Evolutionary conservation across 2,113 vertebrate genomes (phyloP).

Genomic region (Pungitius pungitius): DNA sequence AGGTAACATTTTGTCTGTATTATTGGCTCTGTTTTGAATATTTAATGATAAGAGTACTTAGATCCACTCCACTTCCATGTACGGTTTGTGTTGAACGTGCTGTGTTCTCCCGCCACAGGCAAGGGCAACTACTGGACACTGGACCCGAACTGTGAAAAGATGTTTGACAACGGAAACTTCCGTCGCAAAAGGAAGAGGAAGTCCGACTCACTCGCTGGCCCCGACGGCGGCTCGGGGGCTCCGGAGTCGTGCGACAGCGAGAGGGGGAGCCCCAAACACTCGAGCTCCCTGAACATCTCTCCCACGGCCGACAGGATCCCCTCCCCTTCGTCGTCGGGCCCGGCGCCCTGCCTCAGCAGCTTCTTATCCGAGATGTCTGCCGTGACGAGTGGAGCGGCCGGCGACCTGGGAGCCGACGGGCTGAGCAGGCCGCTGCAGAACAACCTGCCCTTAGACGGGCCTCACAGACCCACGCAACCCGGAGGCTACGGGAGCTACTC

Average conservation of each 20-base stretch:
- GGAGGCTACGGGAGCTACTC: slow-evolving; percentile 86
- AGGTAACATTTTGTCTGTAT: slow-evolving; percentile 78
- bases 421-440: slow-evolving; percentile 79
- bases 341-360: slow-evolving; percentile 86
- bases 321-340: slow-evolving; percentile 76
- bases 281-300: slow-evolving; percentile 76
- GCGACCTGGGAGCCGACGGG: slow-evolving; percentile 78
- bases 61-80: neutral
- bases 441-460: slow-evolving; percentile 84
- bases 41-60: neutral
- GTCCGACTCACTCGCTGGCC: slow-evolving; percentile 82
- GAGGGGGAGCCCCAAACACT: slow-evolving; percentile 80
- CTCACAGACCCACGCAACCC: slow-evolving; percentile 85
- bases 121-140: slow-evolving; percentile 99
- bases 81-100: neutral
- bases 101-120: slow-evolving; percentile 72
- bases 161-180: slow-evolving; percentile 99
- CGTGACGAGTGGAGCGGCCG: slow-evolving; percentile 79
- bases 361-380: slow-evolving; percentile 94
- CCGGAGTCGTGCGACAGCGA: slow-evolving; percentile 85
- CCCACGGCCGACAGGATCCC: slow-evolving; percentile 84
- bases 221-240: slow-evolving; percentile 64
- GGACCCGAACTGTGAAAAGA: slow-evolving; percentile 99
- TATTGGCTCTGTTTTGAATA: neutral
- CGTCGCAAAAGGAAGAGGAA: slow-evolving; percentile 98